A percentile compares a stretch with the other conserved stretches of the same genome.
phyloP scores from a whole-genome alignment of 1,140 invertebrate species.

The Pseudachorutes palmiensis region DNA sequence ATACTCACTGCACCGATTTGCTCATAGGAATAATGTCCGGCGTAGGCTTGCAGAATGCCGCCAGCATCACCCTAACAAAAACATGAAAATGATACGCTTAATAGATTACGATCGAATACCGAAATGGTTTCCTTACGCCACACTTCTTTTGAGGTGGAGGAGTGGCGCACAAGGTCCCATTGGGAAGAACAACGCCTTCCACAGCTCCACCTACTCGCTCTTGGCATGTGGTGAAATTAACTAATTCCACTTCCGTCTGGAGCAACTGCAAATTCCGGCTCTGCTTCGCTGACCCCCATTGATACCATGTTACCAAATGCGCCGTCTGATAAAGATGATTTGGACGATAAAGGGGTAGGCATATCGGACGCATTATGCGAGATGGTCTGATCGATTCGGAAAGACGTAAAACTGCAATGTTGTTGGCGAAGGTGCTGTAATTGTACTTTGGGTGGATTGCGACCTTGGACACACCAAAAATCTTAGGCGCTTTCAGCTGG shows the following conservation, averaged over 20 bases:
- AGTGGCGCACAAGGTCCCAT: neutral
- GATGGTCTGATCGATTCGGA: neutral
- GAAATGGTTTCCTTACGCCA: neutral
- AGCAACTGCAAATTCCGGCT: neutral
- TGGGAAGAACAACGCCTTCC: neutral
- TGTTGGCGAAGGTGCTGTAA: neutral
- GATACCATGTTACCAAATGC: neutral
- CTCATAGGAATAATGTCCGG: neutral
- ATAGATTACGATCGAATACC: too few relatives aligned
- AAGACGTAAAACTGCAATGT: neutral
- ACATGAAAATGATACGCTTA: neutral
- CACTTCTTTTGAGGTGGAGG: neutral
- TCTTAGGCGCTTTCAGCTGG: neutral
- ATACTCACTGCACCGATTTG: neutral
- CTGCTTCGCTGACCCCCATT: neutral
- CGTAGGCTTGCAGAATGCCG: neutral
- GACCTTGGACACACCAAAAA: neutral
- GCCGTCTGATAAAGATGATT: neutral
- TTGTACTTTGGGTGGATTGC: slow-evolving; percentile 6
- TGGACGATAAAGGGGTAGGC: neutral
- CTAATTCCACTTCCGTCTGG: neutral
- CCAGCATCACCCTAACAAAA: slow-evolving; percentile 1
- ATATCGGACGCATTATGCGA: neutral
- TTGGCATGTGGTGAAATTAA: neutral
- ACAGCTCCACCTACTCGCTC: neutral